phyloP scores from a whole-genome alignment of 2,888 invertebrate genomes.

The Pyrrhosoma nymphula region DNA sequence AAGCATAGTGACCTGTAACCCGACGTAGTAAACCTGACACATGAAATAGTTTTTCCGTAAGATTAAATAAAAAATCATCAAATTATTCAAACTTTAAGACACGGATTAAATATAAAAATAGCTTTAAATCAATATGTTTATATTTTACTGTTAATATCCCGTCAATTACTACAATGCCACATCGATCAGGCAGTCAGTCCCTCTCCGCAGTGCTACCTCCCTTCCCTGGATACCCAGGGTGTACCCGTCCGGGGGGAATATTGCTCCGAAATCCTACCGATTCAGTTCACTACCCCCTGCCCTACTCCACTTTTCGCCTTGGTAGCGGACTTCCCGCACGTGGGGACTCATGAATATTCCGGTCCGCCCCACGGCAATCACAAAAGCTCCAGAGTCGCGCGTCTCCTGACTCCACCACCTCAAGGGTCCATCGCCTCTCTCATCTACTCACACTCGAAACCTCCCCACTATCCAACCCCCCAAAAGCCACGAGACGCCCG shows the following conservation, averaged over 20 bases:
- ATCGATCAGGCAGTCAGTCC: too few relatives aligned
- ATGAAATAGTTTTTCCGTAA: too few relatives aligned
- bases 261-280: neutral
- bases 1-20: too few relatives aligned
- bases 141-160: too few relatives aligned
- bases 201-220: too few relatives aligned
- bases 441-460: neutral
- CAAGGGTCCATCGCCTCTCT: neutral
- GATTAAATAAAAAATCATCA: too few relatives aligned
- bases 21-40: too few relatives aligned
- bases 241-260: neutral
- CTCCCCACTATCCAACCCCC: neutral
- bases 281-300: neutral
- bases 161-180: too few relatives aligned
- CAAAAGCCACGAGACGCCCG: neutral
- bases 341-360: slow-evolving; percentile 9
- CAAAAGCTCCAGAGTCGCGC: neutral
- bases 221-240: neutral
- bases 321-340: neutral
- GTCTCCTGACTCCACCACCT: neutral
- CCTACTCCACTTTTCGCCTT: neutral
- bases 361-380: slow-evolving; percentile 14
- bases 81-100: too few relatives aligned
- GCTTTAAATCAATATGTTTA: too few relatives aligned
- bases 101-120: too few relatives aligned